A percentile compares a stretch with the other conserved stretches of the same genome.
Evolutionary conservation across 2,113 vertebrate species (phyloP).

Genomic region (Peromyscus leucopus): DNA sequence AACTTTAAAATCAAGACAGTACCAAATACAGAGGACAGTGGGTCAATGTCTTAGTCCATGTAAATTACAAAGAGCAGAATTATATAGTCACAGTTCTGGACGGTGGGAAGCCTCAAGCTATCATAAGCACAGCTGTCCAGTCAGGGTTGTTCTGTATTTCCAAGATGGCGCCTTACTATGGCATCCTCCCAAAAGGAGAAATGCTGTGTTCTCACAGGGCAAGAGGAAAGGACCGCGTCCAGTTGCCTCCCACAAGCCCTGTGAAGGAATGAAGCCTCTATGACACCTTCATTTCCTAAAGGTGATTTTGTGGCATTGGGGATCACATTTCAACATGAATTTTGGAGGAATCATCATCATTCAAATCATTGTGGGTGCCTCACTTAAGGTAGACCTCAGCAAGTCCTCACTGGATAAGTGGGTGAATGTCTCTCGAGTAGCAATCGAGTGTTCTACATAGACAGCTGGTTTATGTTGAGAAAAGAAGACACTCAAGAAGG

Average conservation of each 20-base stretch:
- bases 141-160: neutral
- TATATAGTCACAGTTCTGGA: neutral
- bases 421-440: neutral
- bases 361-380: neutral
- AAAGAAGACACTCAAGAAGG: neutral
- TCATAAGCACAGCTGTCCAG: neutral
- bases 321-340: neutral
- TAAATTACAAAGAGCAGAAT: neutral
- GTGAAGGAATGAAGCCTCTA: too few species aligned
- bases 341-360: neutral
- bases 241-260: neutral
- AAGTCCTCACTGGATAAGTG: neutral
- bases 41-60: neutral
- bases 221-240: neutral
- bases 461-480: neutral
- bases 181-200: neutral
- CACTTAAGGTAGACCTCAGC: neutral
- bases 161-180: neutral
- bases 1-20: slow-evolving; percentile 7
- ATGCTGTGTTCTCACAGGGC: neutral
- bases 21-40: neutral
- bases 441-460: neutral
- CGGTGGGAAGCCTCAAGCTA: neutral
- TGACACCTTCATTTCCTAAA: neutral
- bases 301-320: neutral